Percentiles rank a stretch among this genome's conserved stretches.
phyloP scores from a whole-genome alignment of 1,140 invertebrate species.

The Portunus trituberculatus region DNA sequence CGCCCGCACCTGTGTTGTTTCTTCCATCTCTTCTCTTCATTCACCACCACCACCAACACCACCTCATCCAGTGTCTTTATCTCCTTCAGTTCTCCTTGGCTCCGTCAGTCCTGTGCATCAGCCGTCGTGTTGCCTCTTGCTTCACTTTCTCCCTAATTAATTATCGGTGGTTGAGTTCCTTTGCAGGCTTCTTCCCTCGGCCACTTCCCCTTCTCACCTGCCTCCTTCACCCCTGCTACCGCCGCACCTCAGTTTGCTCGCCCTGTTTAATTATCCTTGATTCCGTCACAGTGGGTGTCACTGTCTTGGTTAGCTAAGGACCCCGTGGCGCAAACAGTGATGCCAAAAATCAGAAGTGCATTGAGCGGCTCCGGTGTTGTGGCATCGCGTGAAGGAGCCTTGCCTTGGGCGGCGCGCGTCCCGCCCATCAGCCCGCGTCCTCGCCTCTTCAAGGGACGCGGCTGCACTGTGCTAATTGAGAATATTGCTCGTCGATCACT shows the following conservation, averaged over 20 bases:
- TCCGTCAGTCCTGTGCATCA: not conserved
- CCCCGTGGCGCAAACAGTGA: not conserved
- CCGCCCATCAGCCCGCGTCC: not conserved
- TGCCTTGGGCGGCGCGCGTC: not conserved
- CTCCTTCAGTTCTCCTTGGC: not conserved
- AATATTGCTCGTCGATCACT: conserved; percentile 22
- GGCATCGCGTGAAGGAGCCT: not conserved
- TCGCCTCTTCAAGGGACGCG: not conserved
- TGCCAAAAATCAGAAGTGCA: not conserved
- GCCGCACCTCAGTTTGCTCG: not conserved
- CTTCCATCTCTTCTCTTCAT: not conserved
- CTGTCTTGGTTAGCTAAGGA: not conserved
- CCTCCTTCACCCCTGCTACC: not conserved
- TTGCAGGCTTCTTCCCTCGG: not conserved
- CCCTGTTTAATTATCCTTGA: not conserved
- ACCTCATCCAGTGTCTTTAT: not conserved
- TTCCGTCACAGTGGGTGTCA: not conserved
- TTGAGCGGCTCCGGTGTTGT: not conserved
- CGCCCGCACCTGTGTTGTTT: not conserved
- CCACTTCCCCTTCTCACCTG: not conserved
- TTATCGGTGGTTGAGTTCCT: not conserved
- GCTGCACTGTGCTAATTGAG: conserved; percentile 20
- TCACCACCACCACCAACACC: not conserved
- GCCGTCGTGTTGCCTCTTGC: not conserved
- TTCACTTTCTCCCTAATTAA: conserved; percentile 3